A percentile compares a stretch with the other conserved stretches of the same genome.
These are phyloP conservation scores for Perca schrenkii DNA, from an alignment of 2,113 vertebrate genomes.

Conservation along the genomic window DNA sequence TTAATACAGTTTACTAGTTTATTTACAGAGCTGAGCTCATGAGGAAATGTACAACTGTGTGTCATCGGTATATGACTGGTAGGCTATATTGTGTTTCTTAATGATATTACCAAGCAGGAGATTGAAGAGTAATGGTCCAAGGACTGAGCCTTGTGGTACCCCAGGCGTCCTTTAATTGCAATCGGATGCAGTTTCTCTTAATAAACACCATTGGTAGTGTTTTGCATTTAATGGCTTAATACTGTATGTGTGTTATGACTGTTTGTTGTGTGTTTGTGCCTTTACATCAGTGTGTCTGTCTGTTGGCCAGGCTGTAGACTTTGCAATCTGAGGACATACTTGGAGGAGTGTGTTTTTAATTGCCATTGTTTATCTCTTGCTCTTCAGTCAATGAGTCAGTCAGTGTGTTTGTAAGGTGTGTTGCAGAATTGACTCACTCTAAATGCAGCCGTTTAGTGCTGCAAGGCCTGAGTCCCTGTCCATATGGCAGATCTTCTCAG, in stretches of 20 bases:
- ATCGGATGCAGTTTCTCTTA: not conserved
- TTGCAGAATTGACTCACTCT: slow-evolving; percentile 18
- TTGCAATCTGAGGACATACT: not conserved
- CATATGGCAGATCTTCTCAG: not conserved
- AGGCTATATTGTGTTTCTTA: too few relatives aligned
- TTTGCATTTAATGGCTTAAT: not conserved
- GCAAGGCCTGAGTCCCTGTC: slow-evolving; percentile 24
- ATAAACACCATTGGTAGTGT: not conserved
- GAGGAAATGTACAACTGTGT: too few relatives aligned
- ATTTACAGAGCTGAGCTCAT: too few relatives aligned
- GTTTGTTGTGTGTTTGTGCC: too few relatives aligned
- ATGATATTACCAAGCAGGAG: too few relatives aligned
- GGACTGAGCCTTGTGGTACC: too few relatives aligned
- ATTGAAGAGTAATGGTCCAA: too few relatives aligned
- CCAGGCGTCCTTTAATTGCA: too few relatives aligned
- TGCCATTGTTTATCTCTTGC: not conserved
- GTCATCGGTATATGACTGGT: too few relatives aligned
- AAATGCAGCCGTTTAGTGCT: not conserved
- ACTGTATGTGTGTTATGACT: not conserved
- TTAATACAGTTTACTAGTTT: too few relatives aligned
- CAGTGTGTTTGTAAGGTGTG: not conserved
- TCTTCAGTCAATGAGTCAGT: not conserved
- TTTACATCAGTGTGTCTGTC: not conserved
- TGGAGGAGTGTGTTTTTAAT: not conserved
- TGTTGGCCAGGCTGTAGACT: too few relatives aligned